Percentiles rank a stretch among this genome's conserved stretches.
Conservation (phyloP, 2,888 invertebrate species). For the Xylota segnis region DNA sequence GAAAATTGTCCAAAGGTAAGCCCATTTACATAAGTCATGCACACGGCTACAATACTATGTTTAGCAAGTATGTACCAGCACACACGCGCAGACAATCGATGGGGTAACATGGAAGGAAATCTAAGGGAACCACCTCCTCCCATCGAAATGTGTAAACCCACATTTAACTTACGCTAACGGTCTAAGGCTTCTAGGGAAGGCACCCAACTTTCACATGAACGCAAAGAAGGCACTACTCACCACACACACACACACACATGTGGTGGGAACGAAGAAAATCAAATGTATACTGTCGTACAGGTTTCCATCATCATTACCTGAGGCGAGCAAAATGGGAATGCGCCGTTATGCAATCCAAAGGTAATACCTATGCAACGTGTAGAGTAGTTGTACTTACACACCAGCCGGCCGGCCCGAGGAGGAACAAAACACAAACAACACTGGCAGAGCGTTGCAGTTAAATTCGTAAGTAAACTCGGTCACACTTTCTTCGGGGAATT, state of each 20-base stretch:
- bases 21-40: conserved; percentile 73
- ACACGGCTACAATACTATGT: conserved; percentile 14
- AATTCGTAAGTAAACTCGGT: conserved; percentile 74
- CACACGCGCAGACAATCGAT: conserved; percentile 67
- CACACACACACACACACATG: conserved; percentile 17
- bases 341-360: conserved; percentile 72
- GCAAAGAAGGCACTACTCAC: not conserved
- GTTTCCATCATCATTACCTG: conserved; percentile 65
- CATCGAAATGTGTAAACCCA: conserved; percentile 30
- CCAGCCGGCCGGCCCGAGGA: conserved; percentile 29
- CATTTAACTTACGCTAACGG: conserved; percentile 64
- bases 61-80: conserved; percentile 36
- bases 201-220: conserved; percentile 60
- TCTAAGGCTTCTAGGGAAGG: conserved; percentile 56
- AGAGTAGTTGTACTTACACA: conserved; percentile 16
- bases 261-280: conserved; percentile 65
- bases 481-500: conserved; percentile 75
- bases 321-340: conserved; percentile 72
- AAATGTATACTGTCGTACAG: conserved; percentile 45
- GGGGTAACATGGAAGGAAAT: conserved; percentile 65
- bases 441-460: conserved; percentile 18
- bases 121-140: conserved; percentile 54
- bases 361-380: conserved; percentile 61
- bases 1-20: conserved; percentile 71
- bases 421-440: not conserved